These are phyloP conservation scores for Myotis pilosus DNA, from an alignment of 2,797 vertebrate genomes.

Conservation along the genomic window DNA sequence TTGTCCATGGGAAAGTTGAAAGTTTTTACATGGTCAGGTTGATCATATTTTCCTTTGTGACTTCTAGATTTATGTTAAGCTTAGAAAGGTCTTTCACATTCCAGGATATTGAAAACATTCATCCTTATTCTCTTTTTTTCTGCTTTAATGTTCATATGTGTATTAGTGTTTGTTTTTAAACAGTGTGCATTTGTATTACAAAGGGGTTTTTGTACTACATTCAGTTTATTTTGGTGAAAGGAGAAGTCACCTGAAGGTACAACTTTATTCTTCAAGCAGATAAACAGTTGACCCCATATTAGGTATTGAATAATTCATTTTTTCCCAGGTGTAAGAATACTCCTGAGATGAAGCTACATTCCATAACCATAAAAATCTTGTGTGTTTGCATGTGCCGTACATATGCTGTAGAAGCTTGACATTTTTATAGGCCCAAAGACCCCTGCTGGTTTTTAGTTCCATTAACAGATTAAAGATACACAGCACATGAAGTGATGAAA, in stretches of 20 bases:
- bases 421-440: not conserved
- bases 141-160: not conserved
- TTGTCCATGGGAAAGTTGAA: not conserved
- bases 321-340: conserved; percentile 16
- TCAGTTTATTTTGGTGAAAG: conserved; percentile 37
- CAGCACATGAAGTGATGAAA: not conserved
- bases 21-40: not conserved
- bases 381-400: not conserved
- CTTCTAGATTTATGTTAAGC: not conserved
- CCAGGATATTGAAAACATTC: not conserved
- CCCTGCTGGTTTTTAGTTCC: conserved; percentile 40
- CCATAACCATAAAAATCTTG: not conserved
- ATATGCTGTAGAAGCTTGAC: not conserved
- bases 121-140: not conserved
- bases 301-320: conserved; percentile 49
- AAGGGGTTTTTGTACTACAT: not conserved
- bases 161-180: not conserved
- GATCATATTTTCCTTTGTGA: conserved; percentile 36
- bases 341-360: conserved; percentile 39
- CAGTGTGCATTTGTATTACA: not conserved
- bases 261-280: conserved; percentile 33
- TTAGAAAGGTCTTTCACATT: conserved; percentile 4
- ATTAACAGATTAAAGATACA: conserved; percentile 56
- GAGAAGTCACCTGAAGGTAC: not conserved
- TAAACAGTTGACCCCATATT: not conserved